These are phyloP conservation scores for Setipinna tenuifilis DNA, from an alignment of 2,797 vertebrate species.

Conservation along the genomic window DNA sequence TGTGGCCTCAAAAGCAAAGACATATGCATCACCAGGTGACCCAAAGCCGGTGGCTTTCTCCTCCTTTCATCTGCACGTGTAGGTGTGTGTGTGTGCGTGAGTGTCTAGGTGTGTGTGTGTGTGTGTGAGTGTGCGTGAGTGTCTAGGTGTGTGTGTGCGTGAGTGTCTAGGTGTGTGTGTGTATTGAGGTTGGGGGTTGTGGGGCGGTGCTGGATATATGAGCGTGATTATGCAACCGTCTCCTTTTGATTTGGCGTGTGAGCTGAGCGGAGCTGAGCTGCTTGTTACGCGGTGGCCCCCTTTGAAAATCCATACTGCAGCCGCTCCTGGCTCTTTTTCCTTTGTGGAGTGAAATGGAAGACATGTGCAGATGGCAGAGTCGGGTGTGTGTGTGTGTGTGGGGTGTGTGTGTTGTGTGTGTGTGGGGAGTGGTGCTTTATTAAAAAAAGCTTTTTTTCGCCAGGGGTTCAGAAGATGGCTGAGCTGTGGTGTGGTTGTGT, in stretches of 20 bases:
- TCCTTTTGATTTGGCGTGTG: constrained; percentile 43
- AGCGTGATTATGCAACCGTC: constrained; percentile 49
- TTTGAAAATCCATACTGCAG: constrained; percentile 48
- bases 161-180: no score
- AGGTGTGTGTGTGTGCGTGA: constrained; percentile 19
- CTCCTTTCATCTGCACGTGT: constrained; percentile 16
- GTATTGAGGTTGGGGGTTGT: constrained; percentile 32
- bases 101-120: no score
- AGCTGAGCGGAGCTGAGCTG: constrained; percentile 26
- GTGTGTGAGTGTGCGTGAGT: no score
- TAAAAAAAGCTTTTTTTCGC: constrained; percentile 32
- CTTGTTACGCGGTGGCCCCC: constrained; percentile 39
- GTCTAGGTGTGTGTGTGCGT: constrained; percentile 4
- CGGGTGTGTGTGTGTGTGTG: no score
- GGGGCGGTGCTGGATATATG: constrained; percentile 32
- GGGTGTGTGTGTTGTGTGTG: background rate
- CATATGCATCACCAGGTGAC: constrained; percentile 6
- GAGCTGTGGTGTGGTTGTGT: background rate
- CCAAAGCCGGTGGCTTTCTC: constrained; percentile 5
- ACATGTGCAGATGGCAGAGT: constrained; percentile 41
- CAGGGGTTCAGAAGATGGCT: constrained; percentile 2
- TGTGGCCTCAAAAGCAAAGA: background rate
- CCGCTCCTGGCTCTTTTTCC: constrained; percentile 28
- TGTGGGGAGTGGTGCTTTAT: background rate
- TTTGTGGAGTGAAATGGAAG: constrained; percentile 43